Conservation (phyloP, 2,113 vertebrate species). For the Hippocampus mohnikei region DNA sequence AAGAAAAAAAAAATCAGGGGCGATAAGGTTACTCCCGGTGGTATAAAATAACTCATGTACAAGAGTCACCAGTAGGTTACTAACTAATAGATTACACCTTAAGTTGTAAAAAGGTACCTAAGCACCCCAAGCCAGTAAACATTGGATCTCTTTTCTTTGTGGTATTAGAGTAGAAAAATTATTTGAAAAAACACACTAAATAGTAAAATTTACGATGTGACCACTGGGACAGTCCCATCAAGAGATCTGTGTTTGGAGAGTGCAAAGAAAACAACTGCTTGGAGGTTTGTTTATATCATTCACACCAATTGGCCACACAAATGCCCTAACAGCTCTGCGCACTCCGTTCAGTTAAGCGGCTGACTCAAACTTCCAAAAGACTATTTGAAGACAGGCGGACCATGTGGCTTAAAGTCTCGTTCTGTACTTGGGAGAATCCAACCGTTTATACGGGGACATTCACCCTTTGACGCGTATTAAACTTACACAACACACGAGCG, state of each 20-base stretch:
- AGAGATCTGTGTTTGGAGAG: constrained; percentile 34
- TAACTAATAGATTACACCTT: constrained; percentile 5
- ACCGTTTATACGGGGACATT: constrained; percentile 22
- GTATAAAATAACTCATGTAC: not conserved
- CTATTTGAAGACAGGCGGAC: constrained; percentile 31
- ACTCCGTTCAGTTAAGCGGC: constrained; percentile 49
- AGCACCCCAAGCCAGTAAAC: not conserved
- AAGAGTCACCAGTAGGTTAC: not conserved
- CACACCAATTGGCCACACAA: constrained; percentile 29
- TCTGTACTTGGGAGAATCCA: constrained; percentile 21
- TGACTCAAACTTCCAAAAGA: too few species aligned
- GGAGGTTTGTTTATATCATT: constrained; percentile 27
- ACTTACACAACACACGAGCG: constrained; percentile 13
- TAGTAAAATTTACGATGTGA: constrained; percentile 44
- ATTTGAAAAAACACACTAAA: constrained; percentile 31
- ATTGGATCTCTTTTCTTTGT: not conserved
- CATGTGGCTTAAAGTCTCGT: constrained; percentile 27
- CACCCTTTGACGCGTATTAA: too few species aligned
- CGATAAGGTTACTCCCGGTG: not conserved
- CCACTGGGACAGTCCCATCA: constrained; percentile 21
- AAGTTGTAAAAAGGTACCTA: constrained; percentile 1
- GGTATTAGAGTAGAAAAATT: constrained; percentile 53
- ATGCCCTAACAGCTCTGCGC: constrained; percentile 30
- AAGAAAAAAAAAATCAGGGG: not conserved
- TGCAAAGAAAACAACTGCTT: constrained; percentile 15